phyloP scores from a whole-genome alignment of 2,888 invertebrate species.

The Anodontia alba region DNA sequence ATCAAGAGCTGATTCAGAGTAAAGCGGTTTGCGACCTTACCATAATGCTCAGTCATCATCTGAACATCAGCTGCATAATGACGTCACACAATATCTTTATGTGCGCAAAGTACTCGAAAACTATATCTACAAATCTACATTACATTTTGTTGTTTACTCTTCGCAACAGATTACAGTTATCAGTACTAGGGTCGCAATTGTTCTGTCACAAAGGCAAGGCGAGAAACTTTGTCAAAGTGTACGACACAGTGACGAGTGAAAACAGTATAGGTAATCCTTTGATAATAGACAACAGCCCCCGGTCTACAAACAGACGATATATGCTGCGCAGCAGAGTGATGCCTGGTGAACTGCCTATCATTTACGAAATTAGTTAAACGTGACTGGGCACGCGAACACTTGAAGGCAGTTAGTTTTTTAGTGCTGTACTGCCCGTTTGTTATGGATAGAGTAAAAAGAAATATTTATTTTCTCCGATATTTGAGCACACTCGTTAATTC shows the following conservation, averaged over 20 bases:
- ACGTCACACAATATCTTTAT: conserved; percentile 24
- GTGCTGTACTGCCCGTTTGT: too few relatives aligned
- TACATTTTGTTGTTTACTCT: conserved; percentile 22
- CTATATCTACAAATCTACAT: conserved; percentile 21
- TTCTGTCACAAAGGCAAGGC: conserved; percentile 17
- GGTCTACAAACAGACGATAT: conserved; percentile 8
- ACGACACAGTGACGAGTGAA: conserved; percentile 11
- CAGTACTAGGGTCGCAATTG: conserved; percentile 15
- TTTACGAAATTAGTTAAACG: conserved; percentile 2
- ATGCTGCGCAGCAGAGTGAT: neutral
- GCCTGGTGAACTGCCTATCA: neutral
- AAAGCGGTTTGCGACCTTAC: conserved; percentile 12
- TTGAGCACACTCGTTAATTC: neutral
- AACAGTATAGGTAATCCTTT: conserved; percentile 10
- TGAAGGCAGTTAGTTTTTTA: neutral
- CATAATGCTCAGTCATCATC: conserved; percentile 7
- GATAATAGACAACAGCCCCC: conserved; percentile 14
- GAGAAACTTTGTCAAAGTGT: conserved; percentile 12
- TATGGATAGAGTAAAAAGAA: conserved; percentile 11
- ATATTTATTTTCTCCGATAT: conserved; percentile 5
- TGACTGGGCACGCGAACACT: neutral
- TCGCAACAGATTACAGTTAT: conserved; percentile 15
- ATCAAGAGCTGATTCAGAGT: conserved; percentile 8
- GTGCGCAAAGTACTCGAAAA: conserved; percentile 24
- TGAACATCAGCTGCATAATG: conserved; percentile 8